These are phyloP conservation scores for Hyposoter dolosus DNA, from an alignment of 2,888 invertebrate genomes.

Conservation along the genomic window DNA sequence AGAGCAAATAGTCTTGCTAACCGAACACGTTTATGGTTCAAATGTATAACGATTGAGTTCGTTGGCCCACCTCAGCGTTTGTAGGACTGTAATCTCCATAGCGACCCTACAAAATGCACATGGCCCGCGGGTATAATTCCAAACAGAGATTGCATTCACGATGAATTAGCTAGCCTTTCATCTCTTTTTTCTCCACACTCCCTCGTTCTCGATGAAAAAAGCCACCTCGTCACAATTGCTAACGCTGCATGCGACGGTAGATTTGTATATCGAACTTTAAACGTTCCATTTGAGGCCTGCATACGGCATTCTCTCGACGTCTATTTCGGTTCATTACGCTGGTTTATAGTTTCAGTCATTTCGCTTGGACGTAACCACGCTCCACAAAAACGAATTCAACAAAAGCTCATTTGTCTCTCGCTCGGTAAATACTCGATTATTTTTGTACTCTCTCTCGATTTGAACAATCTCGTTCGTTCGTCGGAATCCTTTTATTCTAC, in stretches of 20 bases:
- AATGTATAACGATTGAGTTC: constrained; percentile 27
- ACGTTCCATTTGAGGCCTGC: neutral
- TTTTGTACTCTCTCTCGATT: neutral
- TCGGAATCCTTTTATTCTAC: neutral
- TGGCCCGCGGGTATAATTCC: constrained; percentile 12
- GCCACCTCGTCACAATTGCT: constrained; percentile 24
- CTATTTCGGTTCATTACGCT: neutral
- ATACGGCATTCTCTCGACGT: neutral
- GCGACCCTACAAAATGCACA: constrained; percentile 10
- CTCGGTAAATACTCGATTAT: neutral
- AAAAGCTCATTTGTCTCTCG: neutral
- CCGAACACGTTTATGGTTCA: constrained; percentile 10
- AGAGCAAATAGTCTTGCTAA: neutral
- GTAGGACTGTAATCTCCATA: neutral
- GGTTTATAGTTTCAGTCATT: neutral
- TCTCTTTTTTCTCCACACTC: constrained; percentile 2
- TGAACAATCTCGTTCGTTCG: neutral
- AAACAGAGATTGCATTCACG: constrained; percentile 42
- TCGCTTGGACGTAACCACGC: neutral
- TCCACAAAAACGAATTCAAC: neutral
- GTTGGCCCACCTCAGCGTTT: neutral
- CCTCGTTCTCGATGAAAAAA: constrained; percentile 19
- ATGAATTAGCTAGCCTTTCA: constrained; percentile 13
- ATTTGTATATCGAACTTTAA: constrained; percentile 22
- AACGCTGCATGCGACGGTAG: neutral